Evolutionary conservation across 2,888 invertebrate genomes (phyloP).

Genomic region (Octonoba sinensis): DNA sequence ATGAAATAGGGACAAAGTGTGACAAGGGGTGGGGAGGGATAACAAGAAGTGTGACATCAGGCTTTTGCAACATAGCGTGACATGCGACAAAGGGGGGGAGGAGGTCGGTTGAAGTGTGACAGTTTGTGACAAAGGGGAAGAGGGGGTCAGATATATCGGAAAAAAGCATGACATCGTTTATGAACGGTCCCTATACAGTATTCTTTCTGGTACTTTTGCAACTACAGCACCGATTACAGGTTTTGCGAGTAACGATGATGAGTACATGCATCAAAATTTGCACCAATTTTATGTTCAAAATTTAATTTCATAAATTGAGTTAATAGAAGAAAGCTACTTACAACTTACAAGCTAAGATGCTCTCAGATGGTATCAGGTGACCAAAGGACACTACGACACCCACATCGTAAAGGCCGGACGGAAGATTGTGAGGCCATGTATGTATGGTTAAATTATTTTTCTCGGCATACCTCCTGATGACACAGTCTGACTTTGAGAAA

Average conservation of each 20-base stretch:
- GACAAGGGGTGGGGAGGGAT: no score
- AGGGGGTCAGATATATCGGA: no score
- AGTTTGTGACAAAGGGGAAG: no score
- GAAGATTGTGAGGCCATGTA: constrained; percentile 77
- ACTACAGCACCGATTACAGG: no score
- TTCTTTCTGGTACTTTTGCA: no score
- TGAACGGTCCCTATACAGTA: no score
- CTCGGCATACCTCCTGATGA: constrained; percentile 79
- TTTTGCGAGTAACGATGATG: background rate
- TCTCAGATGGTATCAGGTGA: constrained; percentile 82
- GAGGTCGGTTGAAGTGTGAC: no score
- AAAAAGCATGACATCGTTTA: no score
- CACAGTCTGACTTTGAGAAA: constrained; percentile 66
- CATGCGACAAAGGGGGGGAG: no score
- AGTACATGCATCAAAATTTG: background rate
- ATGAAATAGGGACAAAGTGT: no score
- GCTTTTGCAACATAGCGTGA: no score
- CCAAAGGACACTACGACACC: constrained; percentile 96
- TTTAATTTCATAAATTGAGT: constrained; percentile 10
- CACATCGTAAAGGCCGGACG: constrained; percentile 78
- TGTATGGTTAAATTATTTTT: constrained; percentile 76
- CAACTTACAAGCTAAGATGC: constrained; percentile 85
- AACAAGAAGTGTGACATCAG: no score
- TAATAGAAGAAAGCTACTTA: constrained; percentile 74
- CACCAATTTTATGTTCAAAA: background rate